A percentile compares a stretch with the other conserved stretches of the same genome.
These are phyloP conservation scores for Spea hammondii DNA, from an alignment of 2,797 vertebrate genomes.

Conservation along the genomic window DNA sequence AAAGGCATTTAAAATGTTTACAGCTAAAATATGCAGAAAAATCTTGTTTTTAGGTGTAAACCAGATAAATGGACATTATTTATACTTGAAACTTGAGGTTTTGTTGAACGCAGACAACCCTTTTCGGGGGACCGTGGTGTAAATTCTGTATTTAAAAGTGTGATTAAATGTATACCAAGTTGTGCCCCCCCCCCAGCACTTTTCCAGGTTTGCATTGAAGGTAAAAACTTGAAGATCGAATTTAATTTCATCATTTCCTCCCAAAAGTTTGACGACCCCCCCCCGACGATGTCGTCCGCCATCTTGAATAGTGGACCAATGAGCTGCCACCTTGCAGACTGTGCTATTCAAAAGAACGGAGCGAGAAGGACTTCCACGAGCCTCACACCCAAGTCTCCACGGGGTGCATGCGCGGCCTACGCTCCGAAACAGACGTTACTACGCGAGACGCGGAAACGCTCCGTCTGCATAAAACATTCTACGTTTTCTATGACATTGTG, in stretches of 20 bases:
- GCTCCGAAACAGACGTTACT: slow-evolving; percentile 6
- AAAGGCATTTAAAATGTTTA: slow-evolving; percentile 33
- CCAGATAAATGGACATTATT: background rate
- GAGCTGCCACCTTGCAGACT: slow-evolving; percentile 5
- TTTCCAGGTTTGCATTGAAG: too few species aligned
- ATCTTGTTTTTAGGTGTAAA: background rate
- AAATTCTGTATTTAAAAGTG: background rate
- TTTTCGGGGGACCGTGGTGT: background rate
- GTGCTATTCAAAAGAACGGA: background rate
- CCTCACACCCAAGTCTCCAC: background rate
- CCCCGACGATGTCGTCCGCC: background rate
- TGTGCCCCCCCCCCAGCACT: background rate
- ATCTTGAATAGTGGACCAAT: slow-evolving; percentile 5
- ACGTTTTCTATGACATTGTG: slow-evolving; percentile 20
- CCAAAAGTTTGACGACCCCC: too few species aligned
- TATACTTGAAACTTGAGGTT: slow-evolving; percentile 40
- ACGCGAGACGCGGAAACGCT: slow-evolving; percentile 17
- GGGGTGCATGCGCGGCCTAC: background rate
- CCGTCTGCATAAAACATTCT: slow-evolving; percentile 48
- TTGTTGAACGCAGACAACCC: background rate
- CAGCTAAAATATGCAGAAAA: background rate
- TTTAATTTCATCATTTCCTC: too few species aligned
- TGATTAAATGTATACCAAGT: background rate
- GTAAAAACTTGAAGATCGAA: too few species aligned
- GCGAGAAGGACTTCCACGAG: background rate